Evolutionary conservation across 2,888 invertebrate species (phyloP), one percentile per base, ranked within the genome.

Genomic region (Embidobia sp.): DNA sequence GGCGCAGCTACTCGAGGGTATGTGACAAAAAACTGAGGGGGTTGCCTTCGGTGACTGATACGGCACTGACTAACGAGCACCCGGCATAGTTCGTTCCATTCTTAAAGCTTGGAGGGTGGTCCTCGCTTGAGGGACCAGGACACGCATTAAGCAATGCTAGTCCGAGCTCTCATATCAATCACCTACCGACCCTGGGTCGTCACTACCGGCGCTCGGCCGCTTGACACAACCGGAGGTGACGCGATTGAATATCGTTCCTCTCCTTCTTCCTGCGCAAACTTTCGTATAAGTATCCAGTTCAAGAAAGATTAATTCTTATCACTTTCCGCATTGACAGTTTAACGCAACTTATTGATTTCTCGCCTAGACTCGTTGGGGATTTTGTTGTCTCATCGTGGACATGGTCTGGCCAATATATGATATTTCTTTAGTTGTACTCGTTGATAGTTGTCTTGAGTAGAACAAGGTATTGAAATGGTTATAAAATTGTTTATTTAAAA

Each of bases 21-120:
- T 63, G 72, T 42, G 63, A 49, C 72, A 80, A 81, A 81, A 80
- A 81, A 80, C 59, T 79, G 57, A 64, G 81, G 82, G 86, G 87
- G 84, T 86, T 85, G 84, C 85, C 85, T 85, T 82, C 80, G 84
- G 84, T 85, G 86, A 86, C 85, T 88, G 88, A 88, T 88, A 86
- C 86, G 85, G 81, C 82, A 77, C 84, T 83, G 86, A 82, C 87
- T 87, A 87, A 87, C 87, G 87, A 87, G 87, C 85, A 79, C 77
- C 80, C 77, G 80, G 82, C 79, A 81, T 80, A 59, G 80, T 79
- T 82, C 83, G 84, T 82, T 84, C 82, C 79, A 79, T 83, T 84
- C 85, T 82, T 78, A 80, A 82, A 83, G 83, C 83, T 78, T 79
- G 81, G 79, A 83, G 83, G 84, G 82, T 85, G 83, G 79, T 79